Evolutionary conservation across 2,888 invertebrate species (phyloP).

Genomic region (Phyllotreta striolata): DNA sequence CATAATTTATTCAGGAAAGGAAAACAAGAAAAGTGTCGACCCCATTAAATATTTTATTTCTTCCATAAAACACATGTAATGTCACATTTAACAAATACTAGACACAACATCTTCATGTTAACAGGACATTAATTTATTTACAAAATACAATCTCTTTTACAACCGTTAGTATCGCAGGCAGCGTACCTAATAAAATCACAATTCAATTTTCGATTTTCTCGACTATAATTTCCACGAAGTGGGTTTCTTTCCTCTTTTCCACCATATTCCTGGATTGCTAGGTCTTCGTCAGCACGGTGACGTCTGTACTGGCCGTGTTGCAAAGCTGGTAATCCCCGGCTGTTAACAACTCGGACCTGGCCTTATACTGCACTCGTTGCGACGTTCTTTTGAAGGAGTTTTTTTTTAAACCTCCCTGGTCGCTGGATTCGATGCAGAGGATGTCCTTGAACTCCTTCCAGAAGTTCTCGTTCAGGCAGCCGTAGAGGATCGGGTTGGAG

Average conservation of each 20-base stretch:
- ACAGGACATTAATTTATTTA: too few relatives aligned
- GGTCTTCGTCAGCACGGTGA: conserved; percentile 61
- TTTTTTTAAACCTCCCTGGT: conserved; percentile 58
- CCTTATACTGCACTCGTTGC: conserved; percentile 48
- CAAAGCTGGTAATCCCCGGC: conserved; percentile 59
- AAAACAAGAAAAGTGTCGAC: too few relatives aligned
- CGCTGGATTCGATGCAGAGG: conserved; percentile 65
- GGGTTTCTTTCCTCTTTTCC: not conserved
- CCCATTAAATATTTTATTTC: too few relatives aligned
- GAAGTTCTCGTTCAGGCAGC: conserved; percentile 94
- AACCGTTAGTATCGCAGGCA: too few relatives aligned
- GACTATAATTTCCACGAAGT: too few relatives aligned
- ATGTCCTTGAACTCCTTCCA: conserved; percentile 87
- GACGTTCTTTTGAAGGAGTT: conserved; percentile 58
- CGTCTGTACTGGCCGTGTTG: conserved; percentile 63
- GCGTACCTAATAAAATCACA: too few relatives aligned
- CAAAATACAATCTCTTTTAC: too few relatives aligned
- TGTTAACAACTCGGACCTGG: conserved; percentile 45
- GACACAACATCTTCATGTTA: too few relatives aligned
- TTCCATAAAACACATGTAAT: too few relatives aligned
- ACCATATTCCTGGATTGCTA: conserved; percentile 54
- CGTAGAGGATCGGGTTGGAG: conserved; percentile 90
- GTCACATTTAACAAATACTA: too few relatives aligned
- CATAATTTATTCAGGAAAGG: too few relatives aligned
- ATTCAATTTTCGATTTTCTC: too few relatives aligned